Percentiles rank a stretch among this genome's conserved stretches.
Evolutionary conservation across 2,113 vertebrate genomes (phyloP).

Genomic region (Ailurus styani): DNA sequence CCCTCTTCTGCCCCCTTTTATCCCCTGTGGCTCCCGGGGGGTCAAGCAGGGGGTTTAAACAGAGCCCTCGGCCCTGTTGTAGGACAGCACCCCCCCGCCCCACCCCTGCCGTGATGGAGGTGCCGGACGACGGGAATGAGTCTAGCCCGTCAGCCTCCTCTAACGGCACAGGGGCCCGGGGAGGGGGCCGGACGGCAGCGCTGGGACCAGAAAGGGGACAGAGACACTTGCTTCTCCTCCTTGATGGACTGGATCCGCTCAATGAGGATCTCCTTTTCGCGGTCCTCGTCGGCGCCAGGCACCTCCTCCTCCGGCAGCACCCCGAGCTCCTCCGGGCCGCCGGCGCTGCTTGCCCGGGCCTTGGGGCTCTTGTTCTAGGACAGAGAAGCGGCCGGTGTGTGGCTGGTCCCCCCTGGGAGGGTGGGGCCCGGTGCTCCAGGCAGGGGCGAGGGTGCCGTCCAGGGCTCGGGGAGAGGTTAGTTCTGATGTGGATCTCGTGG

Average conservation of each 20-base stretch:
- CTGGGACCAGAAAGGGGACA: rapidly evolving
- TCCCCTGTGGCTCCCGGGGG: no score
- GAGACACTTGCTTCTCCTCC: constrained; percentile 92
- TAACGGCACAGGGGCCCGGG: not conserved
- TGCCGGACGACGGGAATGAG: rapidly evolving
- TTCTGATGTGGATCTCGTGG: not conserved
- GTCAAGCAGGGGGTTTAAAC: not conserved
- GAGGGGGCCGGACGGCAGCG: not conserved
- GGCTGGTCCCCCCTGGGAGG: constrained; percentile 57
- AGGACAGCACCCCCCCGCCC: not conserved
- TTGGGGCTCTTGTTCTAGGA: constrained; percentile 81
- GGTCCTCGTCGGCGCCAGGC: constrained; percentile 85
- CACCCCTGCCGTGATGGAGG: rapidly evolving
- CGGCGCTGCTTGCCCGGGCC: constrained; percentile 35
- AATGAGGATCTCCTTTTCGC: constrained; percentile 88
- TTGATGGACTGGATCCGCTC: constrained; percentile 95
- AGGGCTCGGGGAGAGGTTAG: constrained; percentile 1
- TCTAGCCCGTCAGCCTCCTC: not conserved
- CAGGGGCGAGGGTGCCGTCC: not conserved
- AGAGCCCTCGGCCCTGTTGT: not conserved
- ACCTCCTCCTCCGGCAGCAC: constrained; percentile 87
- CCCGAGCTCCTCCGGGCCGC: constrained; percentile 74
- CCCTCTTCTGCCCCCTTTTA: not conserved
- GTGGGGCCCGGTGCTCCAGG: not conserved
- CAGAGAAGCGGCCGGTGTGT: rapidly evolving